Conservation (phyloP, 2,888 invertebrate species). For the Apamea anceps region DNA sequence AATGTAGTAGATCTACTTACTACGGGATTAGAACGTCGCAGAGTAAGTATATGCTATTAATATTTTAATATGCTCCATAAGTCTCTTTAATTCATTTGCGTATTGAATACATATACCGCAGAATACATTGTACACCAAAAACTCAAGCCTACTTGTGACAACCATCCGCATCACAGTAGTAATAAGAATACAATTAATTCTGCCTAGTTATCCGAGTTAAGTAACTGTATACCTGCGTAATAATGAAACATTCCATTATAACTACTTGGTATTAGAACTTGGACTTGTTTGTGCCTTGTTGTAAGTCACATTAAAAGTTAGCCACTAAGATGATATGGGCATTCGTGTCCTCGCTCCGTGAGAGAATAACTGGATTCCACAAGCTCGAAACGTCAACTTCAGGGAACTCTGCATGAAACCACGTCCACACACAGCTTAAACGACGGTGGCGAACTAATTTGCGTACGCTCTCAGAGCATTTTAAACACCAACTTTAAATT, state of each 20-base stretch:
- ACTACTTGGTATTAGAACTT: constrained; percentile 3
- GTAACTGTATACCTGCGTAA: neutral
- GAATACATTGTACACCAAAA: neutral
- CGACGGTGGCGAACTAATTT: constrained; percentile 64
- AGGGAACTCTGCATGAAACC: constrained; percentile 56
- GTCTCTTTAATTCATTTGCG: neutral
- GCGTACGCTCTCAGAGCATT: constrained; percentile 58
- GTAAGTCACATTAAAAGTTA: constrained; percentile 18
- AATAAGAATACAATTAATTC: constrained; percentile 42
- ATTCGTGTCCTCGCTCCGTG: constrained; percentile 41
- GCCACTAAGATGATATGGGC: constrained; percentile 47
- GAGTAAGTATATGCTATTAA: neutral
- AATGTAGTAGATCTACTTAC: neutral
- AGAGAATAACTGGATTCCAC: constrained; percentile 52
- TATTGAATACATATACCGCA: neutral
- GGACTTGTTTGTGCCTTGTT: neutral
- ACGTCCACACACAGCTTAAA: constrained; percentile 60
- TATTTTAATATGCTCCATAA: neutral
- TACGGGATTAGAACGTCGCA: neutral
- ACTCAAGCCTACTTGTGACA: neutral
- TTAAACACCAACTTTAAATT: constrained; percentile 64
- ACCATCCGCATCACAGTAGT: constrained; percentile 6
- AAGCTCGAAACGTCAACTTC: constrained; percentile 60
- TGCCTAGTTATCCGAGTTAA: constrained; percentile 6
- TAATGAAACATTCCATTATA: neutral